These are phyloP conservation scores for Heliocidaris tuberculata DNA, from an alignment of 35 echinoderm and acorn worm genomes.

Conservation along the genomic window DNA sequence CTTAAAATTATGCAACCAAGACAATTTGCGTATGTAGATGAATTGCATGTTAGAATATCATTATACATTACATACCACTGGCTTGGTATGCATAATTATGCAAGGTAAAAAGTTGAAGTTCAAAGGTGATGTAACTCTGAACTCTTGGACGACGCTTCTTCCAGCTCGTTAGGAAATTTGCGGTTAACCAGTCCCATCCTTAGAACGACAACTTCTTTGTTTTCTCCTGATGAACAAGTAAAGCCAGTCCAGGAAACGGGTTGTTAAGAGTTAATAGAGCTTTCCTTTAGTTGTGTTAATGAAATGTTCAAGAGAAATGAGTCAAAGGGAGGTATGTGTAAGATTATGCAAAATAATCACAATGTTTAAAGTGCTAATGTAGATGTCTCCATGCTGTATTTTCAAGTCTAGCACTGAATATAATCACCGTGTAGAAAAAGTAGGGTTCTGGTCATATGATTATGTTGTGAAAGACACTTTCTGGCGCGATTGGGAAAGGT, in stretches of 20 bases:
- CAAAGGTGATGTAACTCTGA: background rate
- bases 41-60: too few species aligned
- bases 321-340: background rate
- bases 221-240: background rate
- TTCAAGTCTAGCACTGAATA: too few species aligned
- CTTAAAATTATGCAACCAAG: too few species aligned
- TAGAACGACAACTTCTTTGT: background rate
- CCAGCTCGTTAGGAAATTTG: background rate
- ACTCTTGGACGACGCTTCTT: background rate
- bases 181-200: background rate
- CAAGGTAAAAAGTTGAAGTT: background rate
- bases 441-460: too few species aligned
- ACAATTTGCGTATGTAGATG: too few species aligned
- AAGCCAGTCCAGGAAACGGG: background rate
- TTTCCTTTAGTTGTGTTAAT: conserved; percentile 6
- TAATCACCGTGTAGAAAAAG: too few species aligned
- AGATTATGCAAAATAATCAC: background rate
- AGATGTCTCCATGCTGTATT: too few species aligned
- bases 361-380: too few species aligned
- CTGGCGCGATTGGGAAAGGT: too few species aligned
- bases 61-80: too few species aligned
- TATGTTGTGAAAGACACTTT: too few species aligned
- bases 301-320: background rate
- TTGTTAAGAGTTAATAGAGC: background rate
- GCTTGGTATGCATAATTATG: background rate